Percentiles rank a stretch among this genome's conserved stretches.
phyloP scores from a whole-genome alignment of 2,113 vertebrate genomes.

The Megaceryle maxima region DNA sequence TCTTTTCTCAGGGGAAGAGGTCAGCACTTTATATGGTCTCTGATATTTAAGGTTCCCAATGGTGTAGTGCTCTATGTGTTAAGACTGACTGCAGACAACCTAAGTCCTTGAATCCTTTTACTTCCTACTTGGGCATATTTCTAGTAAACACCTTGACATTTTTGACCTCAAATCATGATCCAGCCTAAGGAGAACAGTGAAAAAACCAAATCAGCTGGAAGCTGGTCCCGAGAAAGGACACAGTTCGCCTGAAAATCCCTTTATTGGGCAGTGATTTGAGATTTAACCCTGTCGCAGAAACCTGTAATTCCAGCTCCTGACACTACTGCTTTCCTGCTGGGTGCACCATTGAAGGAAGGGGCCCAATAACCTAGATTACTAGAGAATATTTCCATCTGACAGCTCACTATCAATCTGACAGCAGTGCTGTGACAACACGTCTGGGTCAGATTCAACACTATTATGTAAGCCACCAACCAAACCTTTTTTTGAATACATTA shows the following conservation, averaged over 20 bases:
- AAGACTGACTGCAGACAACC: neutral
- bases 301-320: neutral
- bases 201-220: neutral
- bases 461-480: slow-evolving; percentile 71
- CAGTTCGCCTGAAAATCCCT: neutral
- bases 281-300: neutral
- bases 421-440: slow-evolving; percentile 67
- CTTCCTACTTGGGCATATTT: neutral
- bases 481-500: slow-evolving; percentile 66
- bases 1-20: slow-evolving; percentile 17
- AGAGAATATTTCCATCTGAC: slow-evolving; percentile 56
- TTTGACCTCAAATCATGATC: neutral
- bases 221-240: neutral
- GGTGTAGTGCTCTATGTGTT: neutral
- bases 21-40: neutral
- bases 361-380: slow-evolving; percentile 66
- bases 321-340: neutral
- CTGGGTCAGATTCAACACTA: slow-evolving; percentile 63
- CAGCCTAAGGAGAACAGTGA: neutral
- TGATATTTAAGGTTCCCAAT: slow-evolving; percentile 17
- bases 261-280: neutral
- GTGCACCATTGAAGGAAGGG: slow-evolving; percentile 5
- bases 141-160: neutral
- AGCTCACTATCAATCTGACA: slow-evolving; percentile 63
- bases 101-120: neutral